These are phyloP conservation scores for Cataglyphis hispanica DNA, from an alignment of 1,140 invertebrate species.

Conservation along the genomic window DNA sequence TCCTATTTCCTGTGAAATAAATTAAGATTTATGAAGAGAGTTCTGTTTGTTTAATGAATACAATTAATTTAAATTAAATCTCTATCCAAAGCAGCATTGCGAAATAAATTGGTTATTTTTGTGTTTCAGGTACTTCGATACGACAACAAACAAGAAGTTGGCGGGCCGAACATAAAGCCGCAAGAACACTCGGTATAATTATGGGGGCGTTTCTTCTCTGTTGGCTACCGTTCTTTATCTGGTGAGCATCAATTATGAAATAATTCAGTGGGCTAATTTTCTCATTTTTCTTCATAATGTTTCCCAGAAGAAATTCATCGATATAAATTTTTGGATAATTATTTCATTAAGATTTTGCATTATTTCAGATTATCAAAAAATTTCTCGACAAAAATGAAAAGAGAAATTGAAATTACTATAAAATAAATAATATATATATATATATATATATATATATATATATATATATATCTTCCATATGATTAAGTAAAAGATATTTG, in stretches of 20 bases:
- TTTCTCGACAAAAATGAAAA: neutral
- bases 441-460: too few relatives aligned
- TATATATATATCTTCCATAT: neutral
- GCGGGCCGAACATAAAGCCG: slow-evolving; percentile 97
- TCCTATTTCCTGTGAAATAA: neutral
- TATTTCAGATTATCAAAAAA: neutral
- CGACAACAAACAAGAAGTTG: slow-evolving; percentile 91
- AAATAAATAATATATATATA: too few relatives aligned
- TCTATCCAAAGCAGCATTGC: neutral
- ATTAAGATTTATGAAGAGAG: neutral
- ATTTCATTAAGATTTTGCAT: neutral
- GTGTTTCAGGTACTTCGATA: slow-evolving; percentile 89
- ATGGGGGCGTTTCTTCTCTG: slow-evolving; percentile 96
- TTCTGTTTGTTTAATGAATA: neutral
- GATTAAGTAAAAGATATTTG: neutral
- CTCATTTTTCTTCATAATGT: neutral
- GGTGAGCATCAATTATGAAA: slow-evolving; percentile 85
- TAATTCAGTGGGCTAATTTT: neutral
- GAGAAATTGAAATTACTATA: too few relatives aligned
- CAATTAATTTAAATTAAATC: neutral
- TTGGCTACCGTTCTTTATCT: slow-evolving; percentile 96
- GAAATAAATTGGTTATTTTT: slow-evolving; percentile 7
- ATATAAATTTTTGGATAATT: neutral
- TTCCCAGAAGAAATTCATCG: neutral
- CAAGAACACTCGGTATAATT: slow-evolving; percentile 95